A percentile compares a stretch with the other conserved stretches of the same genome.
These are phyloP conservation scores for Phalacrocorax brasilianus DNA, from an alignment of 2,113 vertebrate genomes.

Conservation along the genomic window DNA sequence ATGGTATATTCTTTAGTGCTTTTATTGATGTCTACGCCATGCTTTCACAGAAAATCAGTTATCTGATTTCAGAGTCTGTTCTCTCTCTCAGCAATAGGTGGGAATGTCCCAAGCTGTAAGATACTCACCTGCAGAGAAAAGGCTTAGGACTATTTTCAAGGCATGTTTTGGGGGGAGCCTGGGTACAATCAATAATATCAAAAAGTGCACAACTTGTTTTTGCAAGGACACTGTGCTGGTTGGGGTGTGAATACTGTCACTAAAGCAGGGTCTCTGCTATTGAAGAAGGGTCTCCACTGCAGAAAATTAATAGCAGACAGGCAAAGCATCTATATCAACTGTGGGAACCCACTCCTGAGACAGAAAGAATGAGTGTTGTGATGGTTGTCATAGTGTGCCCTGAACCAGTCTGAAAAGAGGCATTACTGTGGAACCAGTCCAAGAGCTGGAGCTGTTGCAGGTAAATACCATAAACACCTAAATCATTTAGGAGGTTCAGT, in stretches of 20 bases:
- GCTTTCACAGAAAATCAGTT: neutral
- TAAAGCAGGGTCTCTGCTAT: neutral
- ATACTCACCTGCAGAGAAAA: neutral
- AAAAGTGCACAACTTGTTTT: neutral
- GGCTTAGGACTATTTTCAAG: neutral
- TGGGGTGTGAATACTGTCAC: neutral
- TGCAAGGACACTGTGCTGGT: neutral
- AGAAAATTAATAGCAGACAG: neutral
- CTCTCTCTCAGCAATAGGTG: neutral
- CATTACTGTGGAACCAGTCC: constrained; percentile 3
- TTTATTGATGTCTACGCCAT: neutral
- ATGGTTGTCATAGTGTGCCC: neutral
- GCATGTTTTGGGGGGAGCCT: neutral
- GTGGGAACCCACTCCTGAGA: neutral
- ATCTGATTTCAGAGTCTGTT: neutral
- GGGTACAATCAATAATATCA: neutral
- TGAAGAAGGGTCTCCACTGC: neutral
- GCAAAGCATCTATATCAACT: neutral
- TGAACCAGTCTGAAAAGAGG: constrained; percentile 7
- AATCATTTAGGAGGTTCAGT: constrained; percentile 47
- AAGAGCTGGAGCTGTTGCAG: constrained; percentile 36
- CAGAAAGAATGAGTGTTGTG: neutral
- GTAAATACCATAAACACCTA: constrained; percentile 44
- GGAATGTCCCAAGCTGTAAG: neutral
- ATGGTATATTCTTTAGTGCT: neutral